These are phyloP conservation scores for Drosophila merina DNA, from an alignment of 2,888 invertebrate genomes.

Conservation along the genomic window DNA sequence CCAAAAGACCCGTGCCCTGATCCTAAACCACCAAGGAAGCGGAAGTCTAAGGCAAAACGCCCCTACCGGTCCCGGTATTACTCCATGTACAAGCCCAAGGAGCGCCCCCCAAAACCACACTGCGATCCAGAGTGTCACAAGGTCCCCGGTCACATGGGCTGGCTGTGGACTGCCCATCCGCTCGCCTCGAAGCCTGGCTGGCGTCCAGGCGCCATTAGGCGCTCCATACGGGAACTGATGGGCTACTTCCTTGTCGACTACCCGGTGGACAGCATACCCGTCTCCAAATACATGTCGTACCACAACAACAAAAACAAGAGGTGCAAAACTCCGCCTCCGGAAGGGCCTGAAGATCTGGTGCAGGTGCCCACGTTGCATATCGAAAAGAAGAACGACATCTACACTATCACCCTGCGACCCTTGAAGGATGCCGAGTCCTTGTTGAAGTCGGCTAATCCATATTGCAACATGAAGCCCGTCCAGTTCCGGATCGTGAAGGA, in stretches of 20 bases:
- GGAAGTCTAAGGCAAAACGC: background rate
- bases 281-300: slow-evolving; percentile 75
- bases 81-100: slow-evolving; percentile 82
- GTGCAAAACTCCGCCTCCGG: slow-evolving; percentile 82
- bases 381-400: slow-evolving; percentile 87
- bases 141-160: slow-evolving; percentile 88
- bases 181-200: slow-evolving; percentile 73
- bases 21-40: slow-evolving; percentile 14
- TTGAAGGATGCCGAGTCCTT: slow-evolving; percentile 87
- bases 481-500: slow-evolving; percentile 88
- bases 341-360: slow-evolving; percentile 53
- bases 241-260: slow-evolving; percentile 81
- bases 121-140: slow-evolving; percentile 83
- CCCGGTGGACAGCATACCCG: slow-evolving; percentile 79
- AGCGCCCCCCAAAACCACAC: background rate
- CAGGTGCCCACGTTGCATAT: slow-evolving; percentile 87
- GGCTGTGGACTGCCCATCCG: slow-evolving; percentile 86
- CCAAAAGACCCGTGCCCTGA: slow-evolving; percentile 5
- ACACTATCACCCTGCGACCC: slow-evolving; percentile 88
- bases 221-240: slow-evolving; percentile 82
- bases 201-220: slow-evolving; percentile 82
- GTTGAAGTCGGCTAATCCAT: slow-evolving; percentile 87
- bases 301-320: slow-evolving; percentile 37
- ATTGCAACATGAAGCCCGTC: slow-evolving; percentile 88
- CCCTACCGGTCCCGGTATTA: slow-evolving; percentile 48